Conservation (phyloP, 2,113 vertebrate species). For the Otis tarda region DNA sequence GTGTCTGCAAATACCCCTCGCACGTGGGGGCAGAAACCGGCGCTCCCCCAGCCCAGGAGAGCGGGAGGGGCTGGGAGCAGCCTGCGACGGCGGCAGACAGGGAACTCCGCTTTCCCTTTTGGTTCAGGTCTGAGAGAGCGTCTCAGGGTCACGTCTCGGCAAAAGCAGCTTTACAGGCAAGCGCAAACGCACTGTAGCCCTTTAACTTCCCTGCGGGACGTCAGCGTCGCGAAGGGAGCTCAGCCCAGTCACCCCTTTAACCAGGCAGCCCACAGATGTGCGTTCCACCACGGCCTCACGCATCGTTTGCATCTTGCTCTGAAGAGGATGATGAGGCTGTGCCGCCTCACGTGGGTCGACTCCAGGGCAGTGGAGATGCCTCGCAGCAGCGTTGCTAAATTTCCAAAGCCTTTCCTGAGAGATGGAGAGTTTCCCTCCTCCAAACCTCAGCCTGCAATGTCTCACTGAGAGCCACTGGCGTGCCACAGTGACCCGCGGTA, state of each 20-base stretch:
- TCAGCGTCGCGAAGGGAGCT: rapidly evolving
- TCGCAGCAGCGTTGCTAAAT: rapidly evolving
- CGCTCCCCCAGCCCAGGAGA: no score
- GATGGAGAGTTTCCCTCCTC: neutral
- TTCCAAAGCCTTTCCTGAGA: neutral
- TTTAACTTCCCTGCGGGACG: neutral
- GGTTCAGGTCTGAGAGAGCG: neutral
- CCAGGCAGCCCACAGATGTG: neutral
- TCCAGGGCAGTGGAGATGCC: neutral
- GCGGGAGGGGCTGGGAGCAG: neutral
- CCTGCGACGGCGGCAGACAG: neutral
- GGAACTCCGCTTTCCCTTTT: slow-evolving; percentile 16
- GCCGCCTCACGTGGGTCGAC: neutral
- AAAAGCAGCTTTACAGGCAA: neutral
- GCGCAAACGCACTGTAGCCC: neutral
- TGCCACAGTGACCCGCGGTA: rapidly evolving
- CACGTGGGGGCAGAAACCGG: neutral
- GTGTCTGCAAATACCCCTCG: rapidly evolving
- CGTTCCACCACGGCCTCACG: neutral
- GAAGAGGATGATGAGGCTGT: rapidly evolving
- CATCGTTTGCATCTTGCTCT: rapidly evolving
- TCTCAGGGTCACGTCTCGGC: neutral
- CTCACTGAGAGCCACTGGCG: neutral
- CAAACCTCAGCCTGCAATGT: rapidly evolving
- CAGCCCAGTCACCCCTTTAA: neutral